These are phyloP conservation scores for Drosophila meridiana DNA, from an alignment of 2,888 invertebrate genomes.

Conservation along the genomic window DNA sequence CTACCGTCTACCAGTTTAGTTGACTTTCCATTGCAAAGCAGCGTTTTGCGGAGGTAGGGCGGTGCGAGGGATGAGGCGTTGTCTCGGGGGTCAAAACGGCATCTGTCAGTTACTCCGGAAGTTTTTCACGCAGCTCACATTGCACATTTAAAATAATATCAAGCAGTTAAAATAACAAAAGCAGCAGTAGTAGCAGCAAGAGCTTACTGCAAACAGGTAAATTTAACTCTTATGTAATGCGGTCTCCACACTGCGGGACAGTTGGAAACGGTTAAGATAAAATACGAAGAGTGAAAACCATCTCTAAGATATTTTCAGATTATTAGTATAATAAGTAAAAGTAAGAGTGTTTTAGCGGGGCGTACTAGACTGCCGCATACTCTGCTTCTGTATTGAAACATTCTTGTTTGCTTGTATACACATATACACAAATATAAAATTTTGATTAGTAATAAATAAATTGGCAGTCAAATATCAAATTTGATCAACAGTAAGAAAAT, in stretches of 20 bases:
- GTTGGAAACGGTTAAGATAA: slow-evolving; percentile 47
- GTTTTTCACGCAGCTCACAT: slow-evolving; percentile 39
- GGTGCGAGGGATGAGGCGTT: slow-evolving; percentile 19
- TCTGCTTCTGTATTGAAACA: neutral
- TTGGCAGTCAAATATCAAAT: neutral
- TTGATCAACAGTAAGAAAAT: neutral
- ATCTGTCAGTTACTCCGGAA: slow-evolving; percentile 50
- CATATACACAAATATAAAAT: neutral
- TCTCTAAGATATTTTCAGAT: slow-evolving; percentile 22
- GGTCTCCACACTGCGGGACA: slow-evolving; percentile 43
- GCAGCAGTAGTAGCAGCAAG: slow-evolving; percentile 18
- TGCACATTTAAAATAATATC: slow-evolving; percentile 76
- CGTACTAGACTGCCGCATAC: neutral
- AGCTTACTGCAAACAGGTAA: slow-evolving; percentile 72
- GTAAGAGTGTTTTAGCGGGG: neutral
- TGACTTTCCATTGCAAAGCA: slow-evolving; percentile 1
- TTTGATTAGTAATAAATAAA: too few species aligned
- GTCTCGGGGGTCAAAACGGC: slow-evolving; percentile 43
- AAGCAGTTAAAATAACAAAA: slow-evolving; percentile 70
- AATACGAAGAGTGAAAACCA: slow-evolving; percentile 35
- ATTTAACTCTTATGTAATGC: slow-evolving; percentile 74
- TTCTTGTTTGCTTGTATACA: neutral
- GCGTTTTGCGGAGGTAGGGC: neutral
- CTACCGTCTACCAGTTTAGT: slow-evolving; percentile 26
- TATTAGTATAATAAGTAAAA: slow-evolving; percentile 11